Evolutionary conservation across 2,888 invertebrate species (phyloP), one percentile per base, ranked within the genome.

Genomic region (Phrixothrix hirtus): DNA sequence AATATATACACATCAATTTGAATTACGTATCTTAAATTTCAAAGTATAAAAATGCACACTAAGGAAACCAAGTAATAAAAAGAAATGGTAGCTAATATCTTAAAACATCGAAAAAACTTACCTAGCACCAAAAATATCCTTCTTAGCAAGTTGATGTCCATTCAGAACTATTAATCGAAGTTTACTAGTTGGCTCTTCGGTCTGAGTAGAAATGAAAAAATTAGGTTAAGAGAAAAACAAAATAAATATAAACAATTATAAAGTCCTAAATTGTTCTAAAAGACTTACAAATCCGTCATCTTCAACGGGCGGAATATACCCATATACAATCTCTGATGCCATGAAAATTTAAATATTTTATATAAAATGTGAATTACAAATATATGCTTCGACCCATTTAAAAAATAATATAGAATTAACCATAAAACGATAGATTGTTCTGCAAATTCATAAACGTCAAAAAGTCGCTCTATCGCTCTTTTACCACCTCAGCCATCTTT

Each of bases 111-210:
- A 17, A 7, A 30, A 31, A 45, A 60, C 63, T 64, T 77, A 93
- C 93, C 93, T 95, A 68, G 97, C 96, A 69, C 98, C 98, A 81
- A 99, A 98, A 69, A 99, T 96, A 77, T 99, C 98, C 78, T 98
- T 98, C 77, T 96, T 96, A 47, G 97, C 97, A 70, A 99, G 81
- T 66, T 92, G 89, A 76, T 89, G 88, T 21, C 94, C 95, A 64
- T 89, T 87, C 61, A 93, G 80, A 57, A 96, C 87, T 78, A 85
- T 87, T 73, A 96, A 81, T 68, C 93, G 86, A 74, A 95, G 80
- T 74, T 90, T 84, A 78, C 84, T 88, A 71, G 88, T 88, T 63
- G 86, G 84, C 75, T 91, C 88, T 76, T 89, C 88, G 76, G 82
- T 85, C 89, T 89, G n/a, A n/a, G n/a, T n/a, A n/a, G n/a, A n/a